Percentiles rank a stretch among this genome's conserved stretches.
phyloP scores from a whole-genome alignment of 2,797 vertebrate genomes.

The Todus mexicanus region DNA sequence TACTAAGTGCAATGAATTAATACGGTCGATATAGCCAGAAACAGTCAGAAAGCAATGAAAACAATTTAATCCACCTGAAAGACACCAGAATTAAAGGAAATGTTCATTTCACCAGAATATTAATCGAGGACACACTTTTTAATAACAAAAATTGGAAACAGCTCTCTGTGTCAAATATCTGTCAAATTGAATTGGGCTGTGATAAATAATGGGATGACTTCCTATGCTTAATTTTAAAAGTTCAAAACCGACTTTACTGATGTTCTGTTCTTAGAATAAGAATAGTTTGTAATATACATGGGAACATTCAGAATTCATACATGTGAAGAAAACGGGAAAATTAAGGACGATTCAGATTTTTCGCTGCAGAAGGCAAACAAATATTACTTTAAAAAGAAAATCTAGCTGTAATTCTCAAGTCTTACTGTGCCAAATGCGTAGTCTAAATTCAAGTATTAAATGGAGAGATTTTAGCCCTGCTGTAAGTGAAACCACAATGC shows the following conservation, averaged over 20 bases:
- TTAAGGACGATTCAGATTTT: not conserved
- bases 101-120: not conserved
- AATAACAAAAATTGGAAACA: not conserved
- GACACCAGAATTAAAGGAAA: not conserved
- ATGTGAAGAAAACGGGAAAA: not conserved
- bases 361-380: not conserved
- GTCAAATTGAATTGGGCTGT: not conserved
- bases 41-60: not conserved
- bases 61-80: not conserved
- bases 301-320: not conserved
- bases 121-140: not conserved
- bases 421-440: not conserved
- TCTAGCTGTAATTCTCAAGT: not conserved
- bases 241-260: not conserved
- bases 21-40: not conserved
- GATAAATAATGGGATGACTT: not conserved
- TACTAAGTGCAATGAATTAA: not conserved
- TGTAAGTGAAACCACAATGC: not conserved
- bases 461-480: not conserved
- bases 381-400: not conserved
- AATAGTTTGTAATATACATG: not conserved
- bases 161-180: not conserved
- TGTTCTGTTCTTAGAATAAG: not conserved
- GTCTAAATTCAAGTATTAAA: constrained; percentile 7
- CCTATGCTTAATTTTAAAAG: not conserved